Base-by-base conservation (phyloP, 2,797 vertebrate species). In the Tolypeutes matacus region DNA sequence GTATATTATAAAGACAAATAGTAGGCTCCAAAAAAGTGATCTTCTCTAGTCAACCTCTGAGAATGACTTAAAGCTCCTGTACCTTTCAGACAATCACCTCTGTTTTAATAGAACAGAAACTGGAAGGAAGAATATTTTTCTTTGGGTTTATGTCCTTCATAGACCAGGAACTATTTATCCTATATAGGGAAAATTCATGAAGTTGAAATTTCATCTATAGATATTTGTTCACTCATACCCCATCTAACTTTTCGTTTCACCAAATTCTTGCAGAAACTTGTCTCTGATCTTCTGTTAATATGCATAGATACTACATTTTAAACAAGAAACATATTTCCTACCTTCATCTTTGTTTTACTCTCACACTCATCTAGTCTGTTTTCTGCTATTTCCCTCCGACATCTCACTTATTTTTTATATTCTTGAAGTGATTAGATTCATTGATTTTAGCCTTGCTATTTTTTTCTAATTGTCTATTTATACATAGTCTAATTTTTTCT, bases 91-190 rank as follows among this genome's bases (percentile, higher is more conserved):
- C 13, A 7, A 20, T 65, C 60, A 72, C 31, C 53, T 27, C 56
- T 70, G 7, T n/a, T 91, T 95, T 62, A 95, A 64, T 27, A 75
- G 1, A 7, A 51, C 31, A 94, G 69, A 58, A 88, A 83, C 25
- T 89, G 13, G 51, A 81, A 80, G 2, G 25, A 18, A 83, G 6
- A 42, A 51, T 75, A 78, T 39, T 86, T 94, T 93, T 93, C 39
- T 64, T 9, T 84, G 2, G 53, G 64, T 76, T 39, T 96, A 73
- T 81, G 3, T 78, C 10, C 42, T 92, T 95, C 89, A 93, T 36
- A 83, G 36, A 1, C 58, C 29, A 92, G 23, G 1, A 17, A 12
- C 49, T 95, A 29, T 21, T 95, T 78, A 31, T 25, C 60, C 12
- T 31, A 20, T 21, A 23, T 3, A 36, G 42, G 49, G 29, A 29